A percentile compares a stretch with the other conserved stretches of the same genome.
Evolutionary conservation across 2,113 vertebrate species (phyloP).

Genomic region (Phyllostomus hastatus): DNA sequence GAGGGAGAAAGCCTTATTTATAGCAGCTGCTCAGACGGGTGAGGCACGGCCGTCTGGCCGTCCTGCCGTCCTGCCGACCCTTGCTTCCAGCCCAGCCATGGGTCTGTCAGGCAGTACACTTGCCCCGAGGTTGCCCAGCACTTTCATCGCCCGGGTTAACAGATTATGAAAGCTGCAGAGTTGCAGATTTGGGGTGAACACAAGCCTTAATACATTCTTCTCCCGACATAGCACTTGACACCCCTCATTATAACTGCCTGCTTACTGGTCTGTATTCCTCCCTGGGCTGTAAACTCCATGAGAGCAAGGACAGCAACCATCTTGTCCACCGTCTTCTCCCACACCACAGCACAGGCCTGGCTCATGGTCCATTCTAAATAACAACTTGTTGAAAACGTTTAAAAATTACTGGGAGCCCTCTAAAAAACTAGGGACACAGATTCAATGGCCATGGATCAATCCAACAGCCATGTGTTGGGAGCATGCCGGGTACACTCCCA

Average conservation of each 20-base stretch:
- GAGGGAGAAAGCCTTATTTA: not conserved
- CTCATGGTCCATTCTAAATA: not conserved
- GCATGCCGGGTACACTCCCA: not conserved
- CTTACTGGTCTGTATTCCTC: not conserved
- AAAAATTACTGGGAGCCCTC: not conserved
- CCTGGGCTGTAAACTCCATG: not conserved
- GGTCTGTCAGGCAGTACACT: not conserved
- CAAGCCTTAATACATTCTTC: not conserved
- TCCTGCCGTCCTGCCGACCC: not conserved
- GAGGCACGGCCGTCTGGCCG: not conserved
- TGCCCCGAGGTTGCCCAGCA: not conserved
- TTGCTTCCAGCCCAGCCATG: not conserved
- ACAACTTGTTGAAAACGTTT: not conserved
- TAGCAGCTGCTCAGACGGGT: not conserved
- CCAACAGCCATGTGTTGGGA: not conserved
- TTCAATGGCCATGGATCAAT: not conserved
- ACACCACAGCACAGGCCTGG: not conserved
- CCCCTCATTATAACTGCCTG: not conserved
- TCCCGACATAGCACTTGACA: not conserved
- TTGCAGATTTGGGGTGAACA: not conserved
- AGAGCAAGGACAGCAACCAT: not conserved
- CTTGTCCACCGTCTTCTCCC: not conserved
- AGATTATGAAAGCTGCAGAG: not conserved
- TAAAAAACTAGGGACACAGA: not conserved
- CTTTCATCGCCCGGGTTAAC: not conserved